Evolutionary conservation across 2,888 invertebrate species (phyloP).

Genomic region (Caenorhabditis sulstoni): DNA sequence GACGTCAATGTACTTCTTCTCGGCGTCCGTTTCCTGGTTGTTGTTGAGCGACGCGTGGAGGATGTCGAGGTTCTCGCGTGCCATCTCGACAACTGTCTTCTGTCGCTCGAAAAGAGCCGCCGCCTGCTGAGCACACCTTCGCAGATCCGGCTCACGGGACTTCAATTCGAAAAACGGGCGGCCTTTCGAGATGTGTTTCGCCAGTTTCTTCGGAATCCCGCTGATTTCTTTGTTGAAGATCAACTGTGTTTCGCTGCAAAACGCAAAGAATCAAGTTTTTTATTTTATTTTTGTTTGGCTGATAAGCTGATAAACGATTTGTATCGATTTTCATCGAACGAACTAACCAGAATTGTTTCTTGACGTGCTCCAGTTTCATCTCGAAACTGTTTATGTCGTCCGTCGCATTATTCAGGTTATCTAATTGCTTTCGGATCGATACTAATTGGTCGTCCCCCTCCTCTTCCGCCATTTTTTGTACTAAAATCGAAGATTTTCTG

Average conservation of each 20-base stretch:
- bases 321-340: not conserved
- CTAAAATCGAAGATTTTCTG: not conserved
- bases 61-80: constrained; percentile 38
- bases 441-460: constrained; percentile 34
- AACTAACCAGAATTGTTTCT: constrained; percentile 48
- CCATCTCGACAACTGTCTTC: constrained; percentile 43
- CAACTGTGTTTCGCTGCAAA: constrained; percentile 57
- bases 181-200: constrained; percentile 50
- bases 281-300: not conserved
- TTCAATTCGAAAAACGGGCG: constrained; percentile 48
- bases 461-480: constrained; percentile 40
- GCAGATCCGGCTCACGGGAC: constrained; percentile 30
- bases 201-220: constrained; percentile 32
- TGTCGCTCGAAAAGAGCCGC: constrained; percentile 48
- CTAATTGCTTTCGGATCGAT: constrained; percentile 51
- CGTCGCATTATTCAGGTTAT: constrained; percentile 54
- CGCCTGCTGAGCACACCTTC: constrained; percentile 49
- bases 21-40: constrained; percentile 36
- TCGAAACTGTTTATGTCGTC: constrained; percentile 54
- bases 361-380: constrained; percentile 41
- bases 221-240: constrained; percentile 47
- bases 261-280: constrained; percentile 15
- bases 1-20: constrained; percentile 40
- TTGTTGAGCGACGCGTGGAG: constrained; percentile 34
- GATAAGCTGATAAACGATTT: not conserved